Conservation (phyloP, 2,888 invertebrate species). For the Alloplasta piceator region DNA sequence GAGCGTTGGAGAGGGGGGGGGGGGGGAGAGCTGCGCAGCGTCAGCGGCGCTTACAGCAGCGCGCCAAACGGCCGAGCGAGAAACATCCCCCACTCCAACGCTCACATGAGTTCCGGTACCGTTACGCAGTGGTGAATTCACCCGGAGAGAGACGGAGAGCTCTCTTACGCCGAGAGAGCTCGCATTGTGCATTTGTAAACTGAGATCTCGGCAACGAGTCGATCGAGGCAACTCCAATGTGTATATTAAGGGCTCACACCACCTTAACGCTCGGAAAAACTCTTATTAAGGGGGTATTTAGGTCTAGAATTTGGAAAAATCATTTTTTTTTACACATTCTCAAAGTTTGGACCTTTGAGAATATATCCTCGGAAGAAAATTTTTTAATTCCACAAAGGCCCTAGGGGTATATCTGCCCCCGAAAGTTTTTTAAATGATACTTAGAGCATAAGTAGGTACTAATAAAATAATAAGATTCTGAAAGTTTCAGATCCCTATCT, state of each 20-base stretch:
- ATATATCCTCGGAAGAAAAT: too few relatives aligned
- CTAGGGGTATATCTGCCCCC: too few relatives aligned
- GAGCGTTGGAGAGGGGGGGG: not conserved
- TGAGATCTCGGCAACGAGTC: constrained; percentile 16
- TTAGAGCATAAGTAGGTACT: too few relatives aligned
- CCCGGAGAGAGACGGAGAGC: constrained; percentile 63
- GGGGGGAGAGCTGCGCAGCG: constrained; percentile 7
- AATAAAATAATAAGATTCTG: too few relatives aligned
- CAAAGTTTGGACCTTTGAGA: too few relatives aligned
- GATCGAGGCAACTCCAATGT: constrained; percentile 23
- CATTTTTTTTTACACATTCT: too few relatives aligned
- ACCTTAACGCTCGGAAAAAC: too few relatives aligned
- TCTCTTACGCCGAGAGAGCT: constrained; percentile 56
- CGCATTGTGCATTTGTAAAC: constrained; percentile 1
- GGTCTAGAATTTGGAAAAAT: too few relatives aligned
- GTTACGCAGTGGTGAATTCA: constrained; percentile 72
- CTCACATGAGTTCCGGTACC: constrained; percentile 77
- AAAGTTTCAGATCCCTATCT: too few relatives aligned
- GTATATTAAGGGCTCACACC: not conserved
- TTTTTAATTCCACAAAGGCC: too few relatives aligned
- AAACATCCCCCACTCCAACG: constrained; percentile 71
- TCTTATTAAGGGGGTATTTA: not conserved
- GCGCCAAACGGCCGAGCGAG: constrained; percentile 35
- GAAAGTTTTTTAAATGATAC: too few relatives aligned
- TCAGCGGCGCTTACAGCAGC: constrained; percentile 37